phyloP scores from a whole-genome alignment of 2,797 vertebrate genomes.

The Microcaecilia unicolor region DNA sequence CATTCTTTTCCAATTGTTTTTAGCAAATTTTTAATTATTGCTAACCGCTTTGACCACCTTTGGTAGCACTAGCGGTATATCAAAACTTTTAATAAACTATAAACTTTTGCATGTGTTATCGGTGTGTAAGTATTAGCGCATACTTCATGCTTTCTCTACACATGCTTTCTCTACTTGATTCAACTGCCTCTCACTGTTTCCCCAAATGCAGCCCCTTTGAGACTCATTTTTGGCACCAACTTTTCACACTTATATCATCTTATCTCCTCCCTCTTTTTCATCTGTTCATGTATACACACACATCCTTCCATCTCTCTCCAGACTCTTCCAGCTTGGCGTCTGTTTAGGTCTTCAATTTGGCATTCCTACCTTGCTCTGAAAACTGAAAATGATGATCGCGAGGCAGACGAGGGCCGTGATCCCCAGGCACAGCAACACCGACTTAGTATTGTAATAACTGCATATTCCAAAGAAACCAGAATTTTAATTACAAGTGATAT shows the following conservation, averaged over 20 bases:
- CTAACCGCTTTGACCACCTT: too few relatives aligned
- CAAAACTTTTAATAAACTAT: too few relatives aligned
- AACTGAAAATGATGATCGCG: conserved; percentile 79
- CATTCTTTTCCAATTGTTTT: too few relatives aligned
- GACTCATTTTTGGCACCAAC: background rate
- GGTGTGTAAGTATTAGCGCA: too few relatives aligned
- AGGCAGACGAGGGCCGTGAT: conserved; percentile 84
- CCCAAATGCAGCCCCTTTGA: background rate
- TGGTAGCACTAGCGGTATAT: too few relatives aligned
- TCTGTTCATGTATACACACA: background rate
- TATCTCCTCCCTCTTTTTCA: background rate
- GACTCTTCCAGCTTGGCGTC: background rate
- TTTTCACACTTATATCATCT: background rate
- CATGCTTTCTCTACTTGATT: too few relatives aligned
- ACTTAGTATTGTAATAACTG: conserved; percentile 86
- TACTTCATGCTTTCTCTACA: too few relatives aligned
- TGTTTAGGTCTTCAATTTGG: background rate
- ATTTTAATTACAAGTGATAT: too few relatives aligned
- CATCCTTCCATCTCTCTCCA: background rate
- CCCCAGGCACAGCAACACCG: conserved; percentile 79
- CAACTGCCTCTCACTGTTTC: background rate
- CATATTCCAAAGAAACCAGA: too few relatives aligned
- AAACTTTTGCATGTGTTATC: too few relatives aligned
- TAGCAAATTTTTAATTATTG: too few relatives aligned
- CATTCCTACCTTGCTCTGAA: conserved; percentile 85